These are phyloP conservation scores for Cyclura pinguis DNA, from an alignment of 2,797 vertebrate genomes.

Conservation along the genomic window DNA sequence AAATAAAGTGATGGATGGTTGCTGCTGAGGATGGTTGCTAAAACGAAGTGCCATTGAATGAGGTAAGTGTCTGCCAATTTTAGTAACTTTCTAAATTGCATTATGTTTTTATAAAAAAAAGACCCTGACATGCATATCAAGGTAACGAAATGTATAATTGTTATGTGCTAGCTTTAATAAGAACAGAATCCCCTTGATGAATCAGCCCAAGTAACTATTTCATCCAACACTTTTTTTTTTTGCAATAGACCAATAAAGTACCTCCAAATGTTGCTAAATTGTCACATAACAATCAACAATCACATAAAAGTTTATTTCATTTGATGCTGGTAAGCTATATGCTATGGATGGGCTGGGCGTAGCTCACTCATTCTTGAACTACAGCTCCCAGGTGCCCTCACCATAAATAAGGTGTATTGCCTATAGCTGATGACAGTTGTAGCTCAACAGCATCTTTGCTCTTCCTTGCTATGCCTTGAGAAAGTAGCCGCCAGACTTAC, in stretches of 20 bases:
- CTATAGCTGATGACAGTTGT: background rate
- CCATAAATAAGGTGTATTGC: background rate
- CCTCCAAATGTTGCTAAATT: background rate
- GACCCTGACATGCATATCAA: background rate
- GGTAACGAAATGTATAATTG: too few relatives aligned
- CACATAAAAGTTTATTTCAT: background rate
- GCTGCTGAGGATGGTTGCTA: background rate
- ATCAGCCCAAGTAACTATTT: background rate
- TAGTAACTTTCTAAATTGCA: background rate
- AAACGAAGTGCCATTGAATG: conserved; percentile 9
- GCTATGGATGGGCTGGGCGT: too few relatives aligned
- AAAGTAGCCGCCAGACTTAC: too few relatives aligned
- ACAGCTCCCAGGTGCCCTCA: background rate
- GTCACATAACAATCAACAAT: background rate
- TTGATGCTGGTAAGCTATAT: background rate
- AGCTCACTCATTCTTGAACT: background rate
- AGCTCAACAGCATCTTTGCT: background rate
- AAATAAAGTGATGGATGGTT: background rate
- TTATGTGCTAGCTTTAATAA: background rate
- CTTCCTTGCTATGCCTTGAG: too few relatives aligned
- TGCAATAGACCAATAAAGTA: background rate
- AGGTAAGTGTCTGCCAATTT: background rate
- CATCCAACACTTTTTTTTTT: background rate
- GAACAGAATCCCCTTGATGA: background rate
- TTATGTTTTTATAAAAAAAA: background rate